These are phyloP conservation scores for Neria commutata DNA, from an alignment of 2,888 invertebrate species.

Conservation along the genomic window DNA sequence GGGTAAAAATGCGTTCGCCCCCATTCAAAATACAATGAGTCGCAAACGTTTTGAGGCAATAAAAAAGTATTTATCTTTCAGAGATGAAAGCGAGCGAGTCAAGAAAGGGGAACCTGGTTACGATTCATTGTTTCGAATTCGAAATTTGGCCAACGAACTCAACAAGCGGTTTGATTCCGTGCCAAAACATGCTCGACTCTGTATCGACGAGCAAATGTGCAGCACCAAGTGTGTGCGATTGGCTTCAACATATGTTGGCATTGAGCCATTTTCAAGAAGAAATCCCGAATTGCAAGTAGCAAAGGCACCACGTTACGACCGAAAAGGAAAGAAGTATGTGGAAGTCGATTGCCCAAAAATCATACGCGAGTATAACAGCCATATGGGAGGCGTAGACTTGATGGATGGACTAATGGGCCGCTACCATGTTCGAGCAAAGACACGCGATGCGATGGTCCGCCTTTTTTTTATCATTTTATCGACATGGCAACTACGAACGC, in stretches of 20 bases:
- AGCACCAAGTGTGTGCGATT: slow-evolving; percentile 35
- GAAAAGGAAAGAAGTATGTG: slow-evolving; percentile 26
- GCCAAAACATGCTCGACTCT: slow-evolving; percentile 19
- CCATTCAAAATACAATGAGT: slow-evolving; percentile 25
- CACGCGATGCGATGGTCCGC: neutral
- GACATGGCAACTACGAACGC: slow-evolving; percentile 18
- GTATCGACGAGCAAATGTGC: slow-evolving; percentile 22
- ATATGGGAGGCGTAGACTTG: slow-evolving; percentile 18
- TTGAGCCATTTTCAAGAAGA: slow-evolving; percentile 30
- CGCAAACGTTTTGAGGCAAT: slow-evolving; percentile 26
- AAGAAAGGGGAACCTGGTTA: too few relatives aligned
- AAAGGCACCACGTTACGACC: slow-evolving; percentile 23
- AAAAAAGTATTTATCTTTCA: slow-evolving; percentile 27
- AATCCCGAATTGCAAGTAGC: slow-evolving; percentile 4
- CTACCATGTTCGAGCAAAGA: neutral
- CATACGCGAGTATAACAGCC: slow-evolving; percentile 37
- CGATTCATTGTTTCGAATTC: slow-evolving; percentile 10
- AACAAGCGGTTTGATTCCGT: slow-evolving; percentile 18
- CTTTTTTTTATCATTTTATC: slow-evolving; percentile 16
- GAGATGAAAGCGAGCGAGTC: slow-evolving; percentile 10
- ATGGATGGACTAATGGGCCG: slow-evolving; percentile 2
- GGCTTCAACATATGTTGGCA: slow-evolving; percentile 50
- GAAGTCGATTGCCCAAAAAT: slow-evolving; percentile 36
- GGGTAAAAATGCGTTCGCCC: slow-evolving; percentile 24
- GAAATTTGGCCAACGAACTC: slow-evolving; percentile 14